phyloP scores from a whole-genome alignment of 2,797 vertebrate genomes.

The Mionectes olivaceus region DNA sequence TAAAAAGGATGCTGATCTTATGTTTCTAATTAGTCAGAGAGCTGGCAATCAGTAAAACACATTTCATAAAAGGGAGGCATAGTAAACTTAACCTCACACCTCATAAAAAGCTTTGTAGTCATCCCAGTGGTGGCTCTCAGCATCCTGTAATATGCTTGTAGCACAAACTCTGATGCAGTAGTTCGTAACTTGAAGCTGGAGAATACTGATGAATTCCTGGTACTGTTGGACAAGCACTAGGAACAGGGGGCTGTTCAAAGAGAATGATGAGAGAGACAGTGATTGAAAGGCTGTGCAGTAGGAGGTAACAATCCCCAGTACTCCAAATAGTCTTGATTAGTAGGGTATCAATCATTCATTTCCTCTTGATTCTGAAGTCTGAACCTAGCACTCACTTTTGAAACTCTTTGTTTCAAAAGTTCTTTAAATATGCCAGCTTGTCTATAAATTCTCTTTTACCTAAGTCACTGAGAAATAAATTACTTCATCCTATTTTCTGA shows the following conservation, averaged over 20 bases:
- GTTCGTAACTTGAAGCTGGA: constrained; percentile 88
- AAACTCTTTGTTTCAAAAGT: constrained; percentile 66
- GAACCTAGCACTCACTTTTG: constrained; percentile 52
- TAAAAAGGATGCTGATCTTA: constrained; percentile 71
- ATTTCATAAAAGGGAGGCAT: constrained; percentile 67
- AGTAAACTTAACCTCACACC: constrained; percentile 84
- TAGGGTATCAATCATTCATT: constrained; percentile 84
- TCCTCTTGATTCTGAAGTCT: constrained; percentile 54
- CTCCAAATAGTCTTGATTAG: constrained; percentile 87
- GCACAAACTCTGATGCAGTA: constrained; percentile 91
- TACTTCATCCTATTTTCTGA: constrained; percentile 77
- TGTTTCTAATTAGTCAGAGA: constrained; percentile 78
- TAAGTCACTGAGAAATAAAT: constrained; percentile 70
- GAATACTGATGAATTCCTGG: constrained; percentile 83
- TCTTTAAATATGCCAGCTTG: constrained; percentile 76
- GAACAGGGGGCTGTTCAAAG: constrained; percentile 84
- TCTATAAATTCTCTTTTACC: constrained; percentile 72
- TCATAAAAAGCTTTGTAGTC: constrained; percentile 95
- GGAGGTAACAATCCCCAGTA: constrained; percentile 74
- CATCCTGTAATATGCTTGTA: constrained; percentile 92
- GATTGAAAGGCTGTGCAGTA: constrained; percentile 76
- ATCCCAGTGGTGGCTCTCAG: constrained; percentile 94
- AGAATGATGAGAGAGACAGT: constrained; percentile 78
- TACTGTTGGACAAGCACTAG: constrained; percentile 88
- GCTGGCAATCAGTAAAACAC: constrained; percentile 67